A percentile compares a stretch with the other conserved stretches of the same genome.
Conservation (phyloP, 37 sponge, comb jelly and placozoan species). For the Amphimedon queenslandica region DNA sequence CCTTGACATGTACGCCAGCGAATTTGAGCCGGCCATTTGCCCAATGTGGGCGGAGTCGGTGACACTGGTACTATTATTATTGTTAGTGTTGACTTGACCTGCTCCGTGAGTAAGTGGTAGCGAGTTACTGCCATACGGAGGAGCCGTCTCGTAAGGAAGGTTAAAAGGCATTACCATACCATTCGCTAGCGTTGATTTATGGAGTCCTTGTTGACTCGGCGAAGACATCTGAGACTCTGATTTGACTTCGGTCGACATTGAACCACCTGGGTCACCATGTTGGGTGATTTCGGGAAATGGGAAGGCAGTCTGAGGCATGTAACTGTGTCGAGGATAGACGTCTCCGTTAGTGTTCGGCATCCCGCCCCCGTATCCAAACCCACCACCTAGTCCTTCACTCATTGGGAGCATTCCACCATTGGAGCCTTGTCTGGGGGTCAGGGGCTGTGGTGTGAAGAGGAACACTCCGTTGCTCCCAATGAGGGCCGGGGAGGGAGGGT, state of each 20-base stretch:
- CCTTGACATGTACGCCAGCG: slow-evolving; percentile 1
- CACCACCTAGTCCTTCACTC: neutral
- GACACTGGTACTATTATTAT: neutral
- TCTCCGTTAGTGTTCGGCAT: neutral
- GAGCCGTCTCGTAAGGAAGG: neutral
- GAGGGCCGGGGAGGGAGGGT: slow-evolving; percentile 12
- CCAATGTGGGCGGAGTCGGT: neutral
- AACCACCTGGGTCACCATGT: neutral
- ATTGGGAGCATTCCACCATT: neutral
- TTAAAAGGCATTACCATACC: neutral
- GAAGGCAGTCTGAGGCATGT: neutral
- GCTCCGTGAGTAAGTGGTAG: neutral
- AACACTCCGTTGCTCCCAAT: neutral
- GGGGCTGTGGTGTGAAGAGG: slow-evolving; percentile 17
- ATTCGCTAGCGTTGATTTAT: neutral
- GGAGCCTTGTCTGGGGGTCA: neutral
- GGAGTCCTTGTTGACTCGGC: neutral
- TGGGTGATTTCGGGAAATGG: neutral
- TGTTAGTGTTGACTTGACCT: neutral
- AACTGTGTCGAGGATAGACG: neutral
- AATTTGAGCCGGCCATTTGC: neutral
- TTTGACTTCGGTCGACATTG: neutral
- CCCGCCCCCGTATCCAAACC: neutral
- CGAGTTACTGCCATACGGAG: neutral
- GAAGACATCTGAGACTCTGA: slow-evolving; percentile 2